A percentile compares a stretch with the other conserved stretches of the same genome.
Conservation (phyloP, 2,113 vertebrate genomes). For the Silurus glanis region DNA sequence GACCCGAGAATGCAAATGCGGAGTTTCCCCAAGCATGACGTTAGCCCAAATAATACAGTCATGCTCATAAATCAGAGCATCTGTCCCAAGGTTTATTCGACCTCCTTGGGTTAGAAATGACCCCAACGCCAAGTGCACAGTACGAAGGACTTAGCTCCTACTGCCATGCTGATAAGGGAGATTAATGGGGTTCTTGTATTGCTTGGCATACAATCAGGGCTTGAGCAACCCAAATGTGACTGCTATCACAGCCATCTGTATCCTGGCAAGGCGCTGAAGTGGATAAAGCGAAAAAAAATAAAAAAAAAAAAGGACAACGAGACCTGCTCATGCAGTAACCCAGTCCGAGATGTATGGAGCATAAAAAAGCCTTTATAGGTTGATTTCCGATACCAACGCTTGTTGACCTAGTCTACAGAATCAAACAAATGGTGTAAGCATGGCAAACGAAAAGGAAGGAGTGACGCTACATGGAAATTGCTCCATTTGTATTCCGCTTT, state of each 20-base stretch:
- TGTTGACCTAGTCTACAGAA: constrained; percentile 48
- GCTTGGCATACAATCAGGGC: constrained; percentile 74
- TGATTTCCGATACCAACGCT: constrained; percentile 57
- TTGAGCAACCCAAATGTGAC: constrained; percentile 74
- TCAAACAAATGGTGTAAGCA: constrained; percentile 67
- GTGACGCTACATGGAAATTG: constrained; percentile 62
- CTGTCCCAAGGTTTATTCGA: constrained; percentile 67
- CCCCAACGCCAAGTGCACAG: constrained; percentile 69
- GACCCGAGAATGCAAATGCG: constrained; percentile 58
- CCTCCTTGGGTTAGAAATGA: constrained; percentile 68
- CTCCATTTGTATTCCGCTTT: constrained; percentile 29
- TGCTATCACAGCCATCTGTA: constrained; percentile 78
- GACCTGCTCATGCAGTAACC: constrained; percentile 68
- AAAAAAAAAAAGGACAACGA: constrained; percentile 63
- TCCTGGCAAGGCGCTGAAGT: constrained; percentile 64
- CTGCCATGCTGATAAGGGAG: constrained; percentile 78
- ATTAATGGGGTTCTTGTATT: constrained; percentile 79
- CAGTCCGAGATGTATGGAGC: constrained; percentile 58
- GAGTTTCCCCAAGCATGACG: constrained; percentile 53
- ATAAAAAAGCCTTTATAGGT: constrained; percentile 45
- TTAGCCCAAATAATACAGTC: constrained; percentile 58
- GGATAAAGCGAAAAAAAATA: constrained; percentile 57
- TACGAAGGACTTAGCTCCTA: constrained; percentile 67
- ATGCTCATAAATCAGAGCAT: constrained; percentile 61
- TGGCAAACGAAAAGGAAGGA: constrained; percentile 55